Conservation (phyloP, 1,140 invertebrate species). For the Sinella curviseta region DNA sequence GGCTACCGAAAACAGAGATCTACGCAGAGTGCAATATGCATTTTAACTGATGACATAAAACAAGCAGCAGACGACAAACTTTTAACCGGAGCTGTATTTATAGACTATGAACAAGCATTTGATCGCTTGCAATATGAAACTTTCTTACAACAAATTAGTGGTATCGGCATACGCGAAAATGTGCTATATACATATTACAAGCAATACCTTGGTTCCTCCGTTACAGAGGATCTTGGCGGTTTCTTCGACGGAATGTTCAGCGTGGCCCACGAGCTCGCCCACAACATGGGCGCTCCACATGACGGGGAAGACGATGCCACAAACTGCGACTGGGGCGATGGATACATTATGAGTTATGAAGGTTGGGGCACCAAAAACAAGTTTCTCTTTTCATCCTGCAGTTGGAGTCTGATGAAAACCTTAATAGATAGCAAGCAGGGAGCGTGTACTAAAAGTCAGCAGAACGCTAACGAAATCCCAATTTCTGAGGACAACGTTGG, state of each 20-base stretch:
- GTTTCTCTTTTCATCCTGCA: conserved; percentile 39
- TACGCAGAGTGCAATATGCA: too few relatives aligned
- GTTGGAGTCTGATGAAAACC: conserved; percentile 32
- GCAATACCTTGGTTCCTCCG: conserved; percentile 35
- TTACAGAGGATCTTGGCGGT: conserved; percentile 46
- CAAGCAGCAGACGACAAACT: too few relatives aligned
- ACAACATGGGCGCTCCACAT: conserved; percentile 48
- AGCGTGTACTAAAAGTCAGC: background rate
- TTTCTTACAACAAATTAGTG: too few relatives aligned
- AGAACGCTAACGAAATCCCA: background rate
- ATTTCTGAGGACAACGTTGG: conserved; percentile 23
- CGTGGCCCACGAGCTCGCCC: conserved; percentile 50
- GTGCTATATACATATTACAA: too few relatives aligned
- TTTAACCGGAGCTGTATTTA: too few relatives aligned
- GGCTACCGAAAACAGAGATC: too few relatives aligned
- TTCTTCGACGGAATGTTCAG: conserved; percentile 46
- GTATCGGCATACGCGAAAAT: too few relatives aligned
- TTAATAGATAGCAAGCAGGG: conserved; percentile 23
- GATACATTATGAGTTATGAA: conserved; percentile 42
- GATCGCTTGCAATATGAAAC: too few relatives aligned
- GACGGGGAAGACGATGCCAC: conserved; percentile 41
- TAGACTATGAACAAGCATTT: too few relatives aligned
- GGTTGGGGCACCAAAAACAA: conserved; percentile 33
- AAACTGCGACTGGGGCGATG: conserved; percentile 26
- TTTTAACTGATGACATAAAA: too few relatives aligned